Percentiles rank a stretch among this genome's conserved stretches.
phyloP scores from a whole-genome alignment of 1,140 invertebrate species.

The Drosophila micromelanica region DNA sequence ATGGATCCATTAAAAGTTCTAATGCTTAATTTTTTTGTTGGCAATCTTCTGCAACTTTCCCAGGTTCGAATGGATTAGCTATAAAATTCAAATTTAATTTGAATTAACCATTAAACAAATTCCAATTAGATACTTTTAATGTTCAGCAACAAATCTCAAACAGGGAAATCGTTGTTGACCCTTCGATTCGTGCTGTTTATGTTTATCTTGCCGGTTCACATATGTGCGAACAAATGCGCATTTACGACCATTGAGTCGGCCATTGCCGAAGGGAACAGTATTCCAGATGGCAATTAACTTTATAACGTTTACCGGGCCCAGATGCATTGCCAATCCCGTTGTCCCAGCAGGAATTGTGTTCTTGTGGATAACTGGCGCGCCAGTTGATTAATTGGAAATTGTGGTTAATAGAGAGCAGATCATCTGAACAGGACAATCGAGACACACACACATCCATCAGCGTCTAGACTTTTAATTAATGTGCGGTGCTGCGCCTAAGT shows the following conservation, averaged over 20 bases:
- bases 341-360: constrained; percentile 17
- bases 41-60: too few species aligned
- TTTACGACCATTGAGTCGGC: constrained; percentile 14
- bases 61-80: too few species aligned
- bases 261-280: constrained; percentile 37
- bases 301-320: constrained; percentile 75
- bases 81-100: too few species aligned
- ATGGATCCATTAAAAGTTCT: too few species aligned
- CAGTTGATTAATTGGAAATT: constrained; percentile 82
- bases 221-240: constrained; percentile 13
- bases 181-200: neutral
- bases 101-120: neutral
- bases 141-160: constrained; percentile 27
- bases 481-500: constrained; percentile 45
- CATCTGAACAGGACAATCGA: constrained; percentile 22
- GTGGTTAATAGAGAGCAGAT: constrained; percentile 70
- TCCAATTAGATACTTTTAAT: constrained; percentile 27
- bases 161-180: constrained; percentile 19
- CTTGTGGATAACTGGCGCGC: constrained; percentile 55
- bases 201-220: neutral
- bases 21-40: too few species aligned
- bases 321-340: constrained; percentile 44
- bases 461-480: constrained; percentile 81
- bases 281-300: constrained; percentile 78
- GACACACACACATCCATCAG: constrained; percentile 16